Evolutionary conservation across 2,113 vertebrate genomes (phyloP), one percentile per base, ranked within the genome.

Genomic region (Dipodomys merriami): DNA sequence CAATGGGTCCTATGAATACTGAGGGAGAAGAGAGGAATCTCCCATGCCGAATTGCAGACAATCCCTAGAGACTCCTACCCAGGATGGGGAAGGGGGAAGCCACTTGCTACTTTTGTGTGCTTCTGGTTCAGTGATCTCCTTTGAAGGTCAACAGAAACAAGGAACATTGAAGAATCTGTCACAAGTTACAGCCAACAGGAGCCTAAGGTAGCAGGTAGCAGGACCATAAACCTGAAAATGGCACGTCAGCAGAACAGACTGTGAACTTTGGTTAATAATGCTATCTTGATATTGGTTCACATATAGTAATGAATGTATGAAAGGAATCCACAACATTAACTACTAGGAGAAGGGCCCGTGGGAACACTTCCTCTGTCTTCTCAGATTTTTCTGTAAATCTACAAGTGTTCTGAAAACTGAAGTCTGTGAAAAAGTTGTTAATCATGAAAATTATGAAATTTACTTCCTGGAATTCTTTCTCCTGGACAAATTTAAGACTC

Each of bases 361-460:
- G 60, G 35, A 86, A 81, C 81, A 27, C 93, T 83, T 82, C 20
- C 20, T 69, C 23, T 57, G 0, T 76, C 53, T 33, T 84, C 25
- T 93, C 18, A 44, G 22, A 62, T 80, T 93, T 86, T 57, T 90
- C 73, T 64, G 1, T 83, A 79, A 84, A 35, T 80, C 16, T 82
- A 89, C 91, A 95, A 65, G 11, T 29, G 19, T 95, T 76, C 67
- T 39, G 13, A 88, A 94, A 92, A 90, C 71, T 74, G 35, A 68
- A 78, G 8, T 33, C 46, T 86, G 79, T 62, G 91, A 86, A 73
- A 94, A 81, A 8, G 68, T 12, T 86, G 78, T 20, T 53, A 20
- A 44, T 92, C 23, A 44, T 72, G 18, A n/a, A 20, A 35, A 33
- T 83, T 39, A 39, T 39, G 39, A 39, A n/a, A 87, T 77, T 84